Evolutionary conservation across 2,113 vertebrate genomes (phyloP), one percentile per base, ranked within the genome.

Genomic region (Microtus pennsylvanicus): DNA sequence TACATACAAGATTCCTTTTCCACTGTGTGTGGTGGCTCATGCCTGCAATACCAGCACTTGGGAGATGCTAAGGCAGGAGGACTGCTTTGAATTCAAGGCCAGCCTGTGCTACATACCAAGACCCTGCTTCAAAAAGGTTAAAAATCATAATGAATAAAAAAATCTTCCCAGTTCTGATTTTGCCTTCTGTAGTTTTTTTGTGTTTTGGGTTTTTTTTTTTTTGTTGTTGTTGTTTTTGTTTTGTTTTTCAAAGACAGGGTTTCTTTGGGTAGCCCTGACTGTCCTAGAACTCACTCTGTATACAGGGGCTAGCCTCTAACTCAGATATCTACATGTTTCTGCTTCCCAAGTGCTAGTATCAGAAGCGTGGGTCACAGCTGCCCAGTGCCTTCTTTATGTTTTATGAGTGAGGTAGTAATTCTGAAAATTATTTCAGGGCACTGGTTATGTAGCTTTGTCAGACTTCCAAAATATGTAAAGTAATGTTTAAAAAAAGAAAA

Each of bases 1-100:
- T 12, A 67, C 33, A 88, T 92, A 87, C 35, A 93, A 96, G 95
- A 74, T 90, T 6, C 50, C 93, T 89, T 87, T 87, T 89, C 30
- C 63, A 87, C 16, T 35, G 28, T 69, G 38, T 33, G 42, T 19
- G 38, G 28, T 86, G 83, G 65, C 67, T 70, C 67, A n/a, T 52
- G 33, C 11, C 21, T 87, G 24, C 30, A 52, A 87, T 52, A 35
- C 33, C 33, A 87, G 33, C 30, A 52, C 67, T n/a, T 52, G 67
- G 47, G 65, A n/a, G 65, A 70, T 45, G 85, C 65, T 70, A 4
- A 70, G 33, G 65, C 22, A 70, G 7, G 61, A 33, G 85, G 45
- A 70, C 33, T 26, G 13, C 19, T 11, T n/a, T 70, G 21, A 52
- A 70, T 38, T 72, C 33, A 72, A 52, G 21, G 85, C 33, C 21